phyloP scores from a whole-genome alignment of 2,113 vertebrate genomes.

The Taxidea taxus region DNA sequence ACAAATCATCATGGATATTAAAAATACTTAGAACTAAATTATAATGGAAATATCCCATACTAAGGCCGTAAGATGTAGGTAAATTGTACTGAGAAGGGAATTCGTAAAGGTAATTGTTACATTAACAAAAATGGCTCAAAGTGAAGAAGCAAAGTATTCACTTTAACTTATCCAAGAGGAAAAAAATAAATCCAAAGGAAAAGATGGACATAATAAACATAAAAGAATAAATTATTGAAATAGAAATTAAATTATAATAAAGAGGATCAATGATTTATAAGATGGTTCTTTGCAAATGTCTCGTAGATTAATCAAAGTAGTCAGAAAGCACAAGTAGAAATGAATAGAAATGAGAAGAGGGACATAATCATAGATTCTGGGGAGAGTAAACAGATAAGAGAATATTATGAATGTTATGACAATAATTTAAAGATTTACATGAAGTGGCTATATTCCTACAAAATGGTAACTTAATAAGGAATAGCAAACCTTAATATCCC shows the following conservation, averaged over 20 bases:
- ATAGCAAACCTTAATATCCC: not conserved
- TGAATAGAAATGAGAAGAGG: not conserved
- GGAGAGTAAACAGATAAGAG: not conserved
- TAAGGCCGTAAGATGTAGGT: not conserved
- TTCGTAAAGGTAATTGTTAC: not conserved
- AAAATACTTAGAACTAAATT: conserved; percentile 3
- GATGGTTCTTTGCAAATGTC: not conserved
- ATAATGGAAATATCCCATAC: not conserved
- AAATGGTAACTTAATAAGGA: not conserved
- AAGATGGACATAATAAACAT: conserved; percentile 21
- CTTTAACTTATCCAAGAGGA: not conserved
- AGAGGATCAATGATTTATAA: not conserved
- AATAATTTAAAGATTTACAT: conserved; percentile 41
- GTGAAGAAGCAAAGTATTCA: not conserved
- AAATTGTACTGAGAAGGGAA: not conserved
- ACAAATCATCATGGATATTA: not conserved
- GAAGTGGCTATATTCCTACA: not conserved
- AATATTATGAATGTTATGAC: not conserved
- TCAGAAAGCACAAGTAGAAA: not conserved
- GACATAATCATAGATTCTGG: not conserved
- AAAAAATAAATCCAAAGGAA: conserved; percentile 37
- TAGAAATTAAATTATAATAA: conserved; percentile 5
- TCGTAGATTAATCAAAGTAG: not conserved
- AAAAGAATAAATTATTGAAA: conserved; percentile 18
- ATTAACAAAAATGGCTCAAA: conserved; percentile 11